Percentiles rank a stretch among this genome's conserved stretches.
phyloP scores from a whole-genome alignment of 2,888 invertebrate genomes.

The Notodromas monacha region DNA sequence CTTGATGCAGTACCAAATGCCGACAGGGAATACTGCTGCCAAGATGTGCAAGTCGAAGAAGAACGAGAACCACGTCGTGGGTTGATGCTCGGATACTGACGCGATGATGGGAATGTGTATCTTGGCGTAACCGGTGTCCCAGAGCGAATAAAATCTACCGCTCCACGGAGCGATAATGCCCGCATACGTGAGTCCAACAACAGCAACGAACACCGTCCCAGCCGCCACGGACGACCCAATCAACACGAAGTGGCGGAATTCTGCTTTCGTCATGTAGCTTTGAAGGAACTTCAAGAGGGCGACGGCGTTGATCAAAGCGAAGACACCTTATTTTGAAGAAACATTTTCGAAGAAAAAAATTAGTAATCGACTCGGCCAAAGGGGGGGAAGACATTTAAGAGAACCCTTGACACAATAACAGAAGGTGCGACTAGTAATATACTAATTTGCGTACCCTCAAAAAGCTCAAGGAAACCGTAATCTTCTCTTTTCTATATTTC shows the following conservation, averaged over 20 bases:
- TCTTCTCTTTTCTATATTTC: too few species aligned
- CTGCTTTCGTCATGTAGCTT: conserved; percentile 47
- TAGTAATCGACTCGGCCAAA: neutral
- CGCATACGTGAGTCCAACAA: conserved; percentile 63
- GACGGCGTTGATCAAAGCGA: conserved; percentile 63
- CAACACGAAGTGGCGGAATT: conserved; percentile 56
- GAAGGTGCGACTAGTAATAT: too few species aligned
- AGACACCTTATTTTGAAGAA: conserved; percentile 54
- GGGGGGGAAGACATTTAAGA: conserved; percentile 6
- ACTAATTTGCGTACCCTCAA: too few species aligned
- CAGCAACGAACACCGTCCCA: conserved; percentile 39
- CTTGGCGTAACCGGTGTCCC: conserved; percentile 98
- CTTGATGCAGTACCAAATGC: conserved; percentile 78
- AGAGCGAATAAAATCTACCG: conserved; percentile 84
- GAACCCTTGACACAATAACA: too few species aligned
- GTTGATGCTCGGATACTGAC: conserved; percentile 95
- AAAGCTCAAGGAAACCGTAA: too few species aligned
- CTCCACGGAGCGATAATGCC: conserved; percentile 91
- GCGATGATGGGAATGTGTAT: conserved; percentile 98
- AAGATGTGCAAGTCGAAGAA: conserved; percentile 94
- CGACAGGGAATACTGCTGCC: conserved; percentile 85
- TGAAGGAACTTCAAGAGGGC: conserved; percentile 57
- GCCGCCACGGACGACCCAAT: conserved; percentile 42
- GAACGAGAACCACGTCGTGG: conserved; percentile 95
- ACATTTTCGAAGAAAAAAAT: too few species aligned